Evolutionary conservation across 2,888 invertebrate species (phyloP).

Genomic region (Pelosia muscerda): DNA sequence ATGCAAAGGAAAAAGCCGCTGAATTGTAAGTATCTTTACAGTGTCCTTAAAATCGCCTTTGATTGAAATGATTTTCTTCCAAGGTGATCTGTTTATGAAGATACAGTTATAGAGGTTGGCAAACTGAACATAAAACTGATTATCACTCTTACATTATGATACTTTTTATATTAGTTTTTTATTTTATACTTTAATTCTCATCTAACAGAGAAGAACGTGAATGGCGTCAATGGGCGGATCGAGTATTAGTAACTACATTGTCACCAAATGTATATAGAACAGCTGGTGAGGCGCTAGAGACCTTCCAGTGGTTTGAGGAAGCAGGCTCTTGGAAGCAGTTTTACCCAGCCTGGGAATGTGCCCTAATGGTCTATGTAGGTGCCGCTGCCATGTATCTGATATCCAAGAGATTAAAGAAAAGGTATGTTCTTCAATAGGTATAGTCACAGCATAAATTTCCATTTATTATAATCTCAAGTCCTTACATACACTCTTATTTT

Average conservation of each 20-base stretch:
- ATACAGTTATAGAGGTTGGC: too few relatives aligned
- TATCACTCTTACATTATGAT: background rate
- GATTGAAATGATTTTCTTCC: too few relatives aligned
- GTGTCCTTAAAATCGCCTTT: background rate
- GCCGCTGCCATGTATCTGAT: slow-evolving; percentile 98
- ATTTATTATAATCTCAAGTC: background rate
- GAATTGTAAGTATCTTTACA: slow-evolving; percentile 83
- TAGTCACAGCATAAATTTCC: background rate
- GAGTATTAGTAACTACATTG: slow-evolving; percentile 95
- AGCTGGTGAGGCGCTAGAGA: slow-evolving; percentile 93
- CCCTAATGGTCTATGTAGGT: slow-evolving; percentile 96
- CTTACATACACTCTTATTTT: background rate
- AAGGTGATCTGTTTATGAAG: background rate
- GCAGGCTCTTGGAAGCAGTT: slow-evolving; percentile 97
- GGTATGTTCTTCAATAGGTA: slow-evolving; percentile 60
- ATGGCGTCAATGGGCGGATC: slow-evolving; percentile 98
- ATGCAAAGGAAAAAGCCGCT: slow-evolving; percentile 80
- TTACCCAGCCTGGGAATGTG: slow-evolving; percentile 95
- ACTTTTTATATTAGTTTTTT: background rate
- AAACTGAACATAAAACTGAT: too few relatives aligned
- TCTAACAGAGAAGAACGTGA: slow-evolving; percentile 93
- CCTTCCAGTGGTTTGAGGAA: slow-evolving; percentile 97
- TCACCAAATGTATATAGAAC: slow-evolving; percentile 99
- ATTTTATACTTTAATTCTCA: too few relatives aligned
- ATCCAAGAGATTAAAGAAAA: slow-evolving; percentile 94